A percentile compares a stretch with the other conserved stretches of the same genome.
Evolutionary conservation across 2,888 invertebrate genomes (phyloP).

Genomic region (Lycocerus yunnanus): DNA sequence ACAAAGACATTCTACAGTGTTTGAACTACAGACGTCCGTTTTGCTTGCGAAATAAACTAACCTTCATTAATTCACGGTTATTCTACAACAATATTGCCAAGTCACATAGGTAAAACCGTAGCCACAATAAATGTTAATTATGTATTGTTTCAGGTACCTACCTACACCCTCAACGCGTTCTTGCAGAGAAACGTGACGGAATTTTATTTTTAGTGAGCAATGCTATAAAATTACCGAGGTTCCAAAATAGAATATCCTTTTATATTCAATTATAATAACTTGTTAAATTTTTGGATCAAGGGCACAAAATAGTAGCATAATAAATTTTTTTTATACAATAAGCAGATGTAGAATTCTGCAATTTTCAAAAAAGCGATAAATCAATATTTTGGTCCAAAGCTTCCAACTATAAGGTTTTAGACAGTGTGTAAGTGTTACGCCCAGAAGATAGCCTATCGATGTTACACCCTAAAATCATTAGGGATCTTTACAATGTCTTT

Average conservation of each 20-base stretch:
- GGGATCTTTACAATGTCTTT: constrained; percentile 18
- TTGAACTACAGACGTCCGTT: background rate
- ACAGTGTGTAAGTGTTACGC: constrained; percentile 10
- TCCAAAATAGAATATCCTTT: background rate
- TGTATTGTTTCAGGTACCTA: background rate
- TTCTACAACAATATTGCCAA: background rate
- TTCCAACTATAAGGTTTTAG: background rate
- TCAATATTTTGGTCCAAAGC: background rate
- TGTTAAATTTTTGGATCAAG: background rate
- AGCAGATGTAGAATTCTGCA: background rate
- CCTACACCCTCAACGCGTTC: background rate
- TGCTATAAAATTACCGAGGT: background rate
- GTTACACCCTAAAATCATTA: constrained; percentile 20
- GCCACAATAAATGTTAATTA: background rate
- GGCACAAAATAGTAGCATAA: background rate
- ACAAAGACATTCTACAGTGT: background rate
- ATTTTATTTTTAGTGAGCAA: background rate
- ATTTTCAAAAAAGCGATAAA: background rate
- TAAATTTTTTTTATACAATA: background rate
- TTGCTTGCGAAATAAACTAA: background rate
- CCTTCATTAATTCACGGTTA: background rate
- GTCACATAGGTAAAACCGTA: background rate
- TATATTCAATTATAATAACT: background rate
- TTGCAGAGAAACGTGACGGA: background rate
- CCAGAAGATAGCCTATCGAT: constrained; percentile 16